A percentile compares a stretch with the other conserved stretches of the same genome.
These are phyloP conservation scores for Dusona sp. DNA, from an alignment of 2,888 invertebrate genomes.

Conservation along the genomic window DNA sequence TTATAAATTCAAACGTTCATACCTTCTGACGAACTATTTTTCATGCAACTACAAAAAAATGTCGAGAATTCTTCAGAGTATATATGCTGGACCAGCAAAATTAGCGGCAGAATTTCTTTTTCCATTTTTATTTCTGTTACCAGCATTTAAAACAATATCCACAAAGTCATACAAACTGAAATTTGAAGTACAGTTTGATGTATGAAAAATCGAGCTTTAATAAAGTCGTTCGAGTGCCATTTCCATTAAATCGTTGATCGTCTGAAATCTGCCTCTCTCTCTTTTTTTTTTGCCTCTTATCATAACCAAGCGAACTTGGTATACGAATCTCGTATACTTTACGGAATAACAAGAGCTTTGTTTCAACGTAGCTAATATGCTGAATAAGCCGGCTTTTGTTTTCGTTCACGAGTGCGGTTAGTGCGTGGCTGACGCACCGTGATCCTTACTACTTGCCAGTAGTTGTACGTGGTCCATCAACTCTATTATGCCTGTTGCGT, in stretches of 20 bases:
- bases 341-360: constrained; percentile 19
- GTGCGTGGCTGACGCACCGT: constrained; percentile 53
- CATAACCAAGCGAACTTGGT: not conserved
- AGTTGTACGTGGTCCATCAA: not conserved
- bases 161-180: not conserved
- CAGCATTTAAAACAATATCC: not conserved
- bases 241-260: not conserved
- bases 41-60: not conserved
- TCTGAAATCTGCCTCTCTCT: not conserved
- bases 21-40: not conserved
- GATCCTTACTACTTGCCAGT: constrained; percentile 39
- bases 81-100: not conserved
- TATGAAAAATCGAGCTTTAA: not conserved
- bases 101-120: not conserved
- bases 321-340: constrained; percentile 9
- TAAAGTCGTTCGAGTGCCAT: not conserved
- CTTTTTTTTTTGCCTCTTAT: not conserved
- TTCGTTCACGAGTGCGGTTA: constrained; percentile 26
- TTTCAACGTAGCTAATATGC: constrained; percentile 44
- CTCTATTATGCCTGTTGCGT: constrained; percentile 11
- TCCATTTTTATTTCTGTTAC: not conserved
- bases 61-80: not conserved
- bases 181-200: not conserved
- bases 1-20: too few species aligned
- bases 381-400: constrained; percentile 65